Evolutionary conservation across 2,797 vertebrate species (phyloP), one percentile per base, ranked within the genome.

Genomic region (Brachymystax lenok): DNA sequence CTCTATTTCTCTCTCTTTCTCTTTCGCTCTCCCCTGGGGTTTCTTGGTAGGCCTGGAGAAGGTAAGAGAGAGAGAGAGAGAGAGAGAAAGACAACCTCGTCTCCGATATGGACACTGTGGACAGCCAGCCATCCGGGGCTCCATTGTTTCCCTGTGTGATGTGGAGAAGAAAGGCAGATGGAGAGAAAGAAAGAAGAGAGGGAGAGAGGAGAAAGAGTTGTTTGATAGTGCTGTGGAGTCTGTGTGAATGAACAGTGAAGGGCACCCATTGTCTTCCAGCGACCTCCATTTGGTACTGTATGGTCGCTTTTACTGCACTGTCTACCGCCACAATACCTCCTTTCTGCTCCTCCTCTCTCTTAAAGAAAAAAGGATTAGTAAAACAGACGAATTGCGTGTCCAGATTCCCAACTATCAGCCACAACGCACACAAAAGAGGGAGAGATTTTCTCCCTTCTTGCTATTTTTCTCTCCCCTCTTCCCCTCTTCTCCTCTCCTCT

Each of bases 251-350:
- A 95, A 94, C 93, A 93, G 94, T 97, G 97, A 97, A 96, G 96
- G 96, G 95, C 95, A 95, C 93, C 95, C 94, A 98, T 98, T 98
- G 97, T 99, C 95, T 96, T 91, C 86, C 73, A 1, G 91, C 96
- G 97, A 99, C 97, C 97, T 97, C 97, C 97, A 98, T 98, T 98
- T 96, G 96, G 97, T 98, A 97, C 96, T 97, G 97, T 97, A 97
- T 96, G 94, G 95, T 96, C 95, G 96, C 95, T 97, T 94, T 96
- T 95, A 96, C 96, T 95, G 93, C 95, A 95, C 95, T 96, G 96
- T 97, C 96, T 97, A 93, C 90, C 92, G 93, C 94, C 95, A 98
- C 97, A 99, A 98, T 97, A 91, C 93, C 93, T 93, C 95, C 89
- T 97, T 98, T 98, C 97, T 98, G 95, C 95, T 95, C 92, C 73